A percentile compares a stretch with the other conserved stretches of the same genome.
These are phyloP conservation scores for Tineola bisselliella DNA, from an alignment of 2,888 invertebrate species.

Conservation along the genomic window DNA sequence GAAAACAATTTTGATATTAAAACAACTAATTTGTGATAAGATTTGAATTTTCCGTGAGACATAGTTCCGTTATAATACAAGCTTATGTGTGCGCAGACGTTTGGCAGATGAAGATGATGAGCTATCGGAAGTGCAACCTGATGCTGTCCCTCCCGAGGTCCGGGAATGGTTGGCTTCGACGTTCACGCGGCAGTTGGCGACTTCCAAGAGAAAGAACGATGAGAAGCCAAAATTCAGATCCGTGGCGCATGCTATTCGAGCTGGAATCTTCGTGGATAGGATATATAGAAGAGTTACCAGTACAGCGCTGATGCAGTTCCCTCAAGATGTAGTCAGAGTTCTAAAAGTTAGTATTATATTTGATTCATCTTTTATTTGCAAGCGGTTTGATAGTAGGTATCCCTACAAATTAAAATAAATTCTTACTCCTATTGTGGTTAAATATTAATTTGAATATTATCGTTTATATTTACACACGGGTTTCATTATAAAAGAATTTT, in stretches of 20 bases:
- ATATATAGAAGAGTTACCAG: conserved; percentile 86
- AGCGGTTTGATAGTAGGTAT: no score
- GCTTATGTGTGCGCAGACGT: conserved; percentile 64
- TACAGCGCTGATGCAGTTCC: conserved; percentile 86
- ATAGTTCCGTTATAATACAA: not conserved
- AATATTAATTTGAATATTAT: no score
- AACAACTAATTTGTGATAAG: not conserved
- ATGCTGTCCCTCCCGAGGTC: conserved; percentile 95
- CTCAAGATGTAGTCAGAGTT: conserved; percentile 84
- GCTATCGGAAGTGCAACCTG: conserved; percentile 94
- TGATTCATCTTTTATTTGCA: not conserved
- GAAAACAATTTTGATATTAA: not conserved
- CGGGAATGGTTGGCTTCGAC: conserved; percentile 97
- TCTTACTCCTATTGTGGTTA: no score
- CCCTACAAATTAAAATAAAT: no score
- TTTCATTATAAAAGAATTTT: no score
- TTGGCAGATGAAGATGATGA: conserved; percentile 94
- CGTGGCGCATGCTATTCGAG: conserved; percentile 95
- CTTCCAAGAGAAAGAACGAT: conserved; percentile 78
- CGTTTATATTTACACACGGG: no score
- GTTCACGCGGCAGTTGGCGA: conserved; percentile 89
- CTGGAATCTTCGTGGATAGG: conserved; percentile 95
- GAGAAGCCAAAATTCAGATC: conserved; percentile 92
- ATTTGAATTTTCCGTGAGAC: not conserved
- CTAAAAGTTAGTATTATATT: conserved; percentile 74